Evolutionary conservation across 23 tunicate species (phyloP).

Genomic region (Oikopleura dioica): DNA sequence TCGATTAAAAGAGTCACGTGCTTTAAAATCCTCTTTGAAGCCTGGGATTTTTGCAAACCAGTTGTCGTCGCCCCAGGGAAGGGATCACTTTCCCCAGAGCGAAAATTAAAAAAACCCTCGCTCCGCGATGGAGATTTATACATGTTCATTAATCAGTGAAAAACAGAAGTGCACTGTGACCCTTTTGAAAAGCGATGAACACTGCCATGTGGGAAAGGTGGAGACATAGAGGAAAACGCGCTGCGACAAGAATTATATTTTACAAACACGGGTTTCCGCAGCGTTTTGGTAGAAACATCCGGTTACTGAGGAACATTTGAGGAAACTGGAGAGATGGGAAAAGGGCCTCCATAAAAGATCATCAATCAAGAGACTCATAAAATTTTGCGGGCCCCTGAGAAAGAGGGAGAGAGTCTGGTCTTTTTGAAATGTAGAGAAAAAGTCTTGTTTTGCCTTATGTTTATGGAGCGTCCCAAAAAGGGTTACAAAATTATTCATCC

Average conservation of each 20-base stretch:
- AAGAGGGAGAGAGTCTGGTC: too few relatives aligned
- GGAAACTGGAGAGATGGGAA: conserved; percentile 31
- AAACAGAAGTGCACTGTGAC: not conserved
- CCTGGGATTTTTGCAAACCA: too few relatives aligned
- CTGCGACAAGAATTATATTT: not conserved
- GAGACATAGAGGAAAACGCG: not conserved
- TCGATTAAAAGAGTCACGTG: too few relatives aligned
- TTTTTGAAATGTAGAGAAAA: too few relatives aligned
- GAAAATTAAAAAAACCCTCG: not conserved
- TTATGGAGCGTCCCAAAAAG: too few relatives aligned
- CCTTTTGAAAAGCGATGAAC: conserved; percentile 43
- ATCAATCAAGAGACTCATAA: too few relatives aligned
- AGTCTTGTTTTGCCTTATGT: too few relatives aligned
- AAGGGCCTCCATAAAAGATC: too few relatives aligned
- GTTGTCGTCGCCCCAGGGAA: not conserved
- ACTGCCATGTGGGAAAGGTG: conserved; percentile 40
- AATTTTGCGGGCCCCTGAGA: too few relatives aligned
- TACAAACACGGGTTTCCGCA: not conserved
- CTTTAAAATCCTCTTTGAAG: too few relatives aligned
- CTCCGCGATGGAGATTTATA: not conserved
- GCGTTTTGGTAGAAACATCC: conserved; percentile 26
- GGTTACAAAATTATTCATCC: conserved; percentile 49
- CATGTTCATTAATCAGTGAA: not conserved
- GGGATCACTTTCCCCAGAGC: not conserved
- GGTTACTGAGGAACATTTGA: conserved; percentile 22